Conservation (phyloP, 1,140 invertebrate genomes). For the Parapsyche elsis region DNA sequence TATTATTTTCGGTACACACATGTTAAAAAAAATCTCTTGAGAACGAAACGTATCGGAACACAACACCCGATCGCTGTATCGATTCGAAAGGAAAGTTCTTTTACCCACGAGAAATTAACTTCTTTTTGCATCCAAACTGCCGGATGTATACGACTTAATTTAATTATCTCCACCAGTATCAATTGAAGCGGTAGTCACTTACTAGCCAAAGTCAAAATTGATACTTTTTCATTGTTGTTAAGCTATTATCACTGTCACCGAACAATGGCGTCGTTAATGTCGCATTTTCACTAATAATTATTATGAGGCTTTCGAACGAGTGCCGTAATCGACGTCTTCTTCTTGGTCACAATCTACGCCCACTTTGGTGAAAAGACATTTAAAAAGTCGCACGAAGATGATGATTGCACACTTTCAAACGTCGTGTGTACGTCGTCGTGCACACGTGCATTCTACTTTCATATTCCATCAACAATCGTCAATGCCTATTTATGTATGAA, state of each 20-base stretch:
- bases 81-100: constrained; percentile 13
- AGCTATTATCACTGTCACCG: neutral
- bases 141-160: too few relatives aligned
- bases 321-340: neutral
- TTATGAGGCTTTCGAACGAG: neutral
- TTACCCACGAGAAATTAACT: neutral
- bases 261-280: neutral
- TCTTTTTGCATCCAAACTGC: too few relatives aligned
- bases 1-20: neutral
- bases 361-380: constrained; percentile 28
- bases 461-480: neutral
- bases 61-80: neutral
- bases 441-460: constrained; percentile 39
- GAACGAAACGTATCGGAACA: neutral
- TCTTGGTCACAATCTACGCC: neutral
- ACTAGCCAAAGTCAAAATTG: too few relatives aligned
- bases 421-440: constrained; percentile 17
- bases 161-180: too few relatives aligned
- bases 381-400: constrained; percentile 11
- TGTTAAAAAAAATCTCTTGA: neutral
- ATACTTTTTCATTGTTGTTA: too few relatives aligned
- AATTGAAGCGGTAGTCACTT: too few relatives aligned
- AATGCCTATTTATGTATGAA: neutral
- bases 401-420: constrained; percentile 32
- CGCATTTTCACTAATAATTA: neutral